Evolutionary conservation across 2,113 vertebrate genomes (phyloP).

Genomic region (Myotis brandtii): DNA sequence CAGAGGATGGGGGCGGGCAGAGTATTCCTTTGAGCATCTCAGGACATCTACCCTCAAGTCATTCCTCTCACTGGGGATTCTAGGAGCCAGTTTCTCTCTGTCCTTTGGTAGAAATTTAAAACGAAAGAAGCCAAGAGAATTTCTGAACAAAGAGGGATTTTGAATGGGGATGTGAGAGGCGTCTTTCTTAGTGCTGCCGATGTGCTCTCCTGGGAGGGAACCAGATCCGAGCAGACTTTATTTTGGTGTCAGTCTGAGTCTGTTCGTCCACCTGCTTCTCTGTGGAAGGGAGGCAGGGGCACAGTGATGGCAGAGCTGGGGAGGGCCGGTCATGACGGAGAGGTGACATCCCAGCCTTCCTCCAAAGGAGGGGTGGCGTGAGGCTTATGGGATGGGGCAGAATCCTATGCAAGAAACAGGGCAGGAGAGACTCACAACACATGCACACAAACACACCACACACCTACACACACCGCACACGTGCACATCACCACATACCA

Average conservation of each 20-base stretch:
- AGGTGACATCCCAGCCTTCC: background rate
- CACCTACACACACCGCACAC: too few species aligned
- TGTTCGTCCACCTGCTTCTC: background rate
- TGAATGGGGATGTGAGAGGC: background rate
- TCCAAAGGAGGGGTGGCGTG: too few species aligned
- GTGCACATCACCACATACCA: background rate
- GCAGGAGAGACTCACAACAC: background rate
- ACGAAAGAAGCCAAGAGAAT: background rate
- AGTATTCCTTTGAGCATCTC: accelerated
- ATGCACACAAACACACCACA: background rate
- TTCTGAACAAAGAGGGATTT: background rate
- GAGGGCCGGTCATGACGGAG: background rate
- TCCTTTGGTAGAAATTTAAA: background rate
- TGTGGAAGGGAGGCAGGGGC: background rate
- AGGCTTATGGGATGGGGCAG: background rate
- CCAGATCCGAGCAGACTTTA: background rate
- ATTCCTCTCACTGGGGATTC: background rate
- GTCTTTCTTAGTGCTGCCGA: background rate
- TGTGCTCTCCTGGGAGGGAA: accelerated
- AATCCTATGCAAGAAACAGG: background rate
- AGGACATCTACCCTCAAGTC: background rate
- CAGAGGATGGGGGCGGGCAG: background rate
- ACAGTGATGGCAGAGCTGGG: accelerated
- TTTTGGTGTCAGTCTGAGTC: background rate
- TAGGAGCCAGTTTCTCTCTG: background rate